Base-by-base conservation (phyloP, 2,888 invertebrate genomes). In the Drosophila greeni region DNA sequence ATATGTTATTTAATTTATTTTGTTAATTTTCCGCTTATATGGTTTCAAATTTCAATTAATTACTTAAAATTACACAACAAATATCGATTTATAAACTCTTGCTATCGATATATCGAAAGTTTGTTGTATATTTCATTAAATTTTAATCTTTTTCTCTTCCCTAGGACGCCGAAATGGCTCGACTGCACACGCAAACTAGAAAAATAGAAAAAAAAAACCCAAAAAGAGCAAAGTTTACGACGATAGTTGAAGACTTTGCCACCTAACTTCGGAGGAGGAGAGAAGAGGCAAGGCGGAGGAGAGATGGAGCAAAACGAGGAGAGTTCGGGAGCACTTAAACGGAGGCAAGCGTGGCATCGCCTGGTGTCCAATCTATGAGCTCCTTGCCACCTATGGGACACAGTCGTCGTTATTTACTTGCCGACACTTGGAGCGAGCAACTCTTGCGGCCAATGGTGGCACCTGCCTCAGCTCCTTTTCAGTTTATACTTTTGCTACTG, bases 201-300 rank as follows among this genome's bases (percentile, higher is more conserved):
- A 43, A 4, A 29, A 0, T 2, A 12, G 4, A 26, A 24, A 5
- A 16, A 7, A n/a, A n/a, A n/a, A n/a, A n/a, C n/a, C n/a, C 11
- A 40, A 18, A 58, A 58, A 54, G 64, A 31, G 34, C 49, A 75
- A 78, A 75, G 66, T 75, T 78, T 57, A 37, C 48, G 34, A 23
- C 24, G 20, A 56, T 62, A 45, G 60, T 69, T 66, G 52, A 31
- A 18, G 33, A 20, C 14, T 31, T 45, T 45, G 45, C 29, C 29
- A 31, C 45, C 45, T n/a, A 18, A 31, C 29, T 8, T 24, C n/a
- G 0, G 11, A 14, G 7, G 18, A 7, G 45, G 2, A 20, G 14
- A 8, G n/a, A 1, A 12, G 2, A 11, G 26, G n/a, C n/a, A n/a
- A n/a, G n/a, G n/a, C n/a, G n/a, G n/a, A n/a, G n/a, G n/a, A n/a